Conservation (phyloP, 2,888 invertebrate genomes). For the Acrocyrtus sp. region DNA sequence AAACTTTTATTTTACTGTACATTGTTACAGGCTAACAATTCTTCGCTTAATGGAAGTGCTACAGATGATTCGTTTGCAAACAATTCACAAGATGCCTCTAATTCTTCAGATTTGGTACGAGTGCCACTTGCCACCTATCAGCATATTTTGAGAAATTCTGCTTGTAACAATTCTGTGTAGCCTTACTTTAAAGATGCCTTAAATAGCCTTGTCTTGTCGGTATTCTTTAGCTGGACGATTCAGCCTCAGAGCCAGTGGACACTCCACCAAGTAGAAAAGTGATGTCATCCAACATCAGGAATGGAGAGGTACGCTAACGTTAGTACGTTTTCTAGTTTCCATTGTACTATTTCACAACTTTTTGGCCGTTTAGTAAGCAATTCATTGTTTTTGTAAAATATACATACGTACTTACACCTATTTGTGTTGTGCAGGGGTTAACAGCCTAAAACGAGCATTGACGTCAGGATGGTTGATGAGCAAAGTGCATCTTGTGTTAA, state of each 20-base stretch:
- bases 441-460: conserved; percentile 40
- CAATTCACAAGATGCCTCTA: conserved; percentile 39
- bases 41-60: conserved; percentile 34
- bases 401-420: conserved; percentile 10
- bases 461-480: no score
- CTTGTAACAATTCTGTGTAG: no score
- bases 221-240: conserved; percentile 40
- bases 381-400: not conserved
- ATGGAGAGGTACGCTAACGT: conserved; percentile 49
- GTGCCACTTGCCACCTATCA: not conserved
- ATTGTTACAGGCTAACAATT: no score
- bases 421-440: conserved; percentile 36
- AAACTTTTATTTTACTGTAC: no score
- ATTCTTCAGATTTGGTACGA: conserved; percentile 44
- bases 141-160: not conserved
- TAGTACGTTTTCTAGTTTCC: not conserved
- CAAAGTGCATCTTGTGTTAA: conserved; percentile 8
- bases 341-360: not conserved
- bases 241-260: conserved; percentile 28
- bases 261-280: conserved; percentile 10
- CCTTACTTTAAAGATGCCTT: no score
- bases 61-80: conserved; percentile 39
- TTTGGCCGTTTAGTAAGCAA: conserved; percentile 8
- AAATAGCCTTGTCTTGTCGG: no score
- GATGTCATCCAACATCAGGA: conserved; percentile 33